Evolutionary conservation across 2,113 vertebrate genomes (phyloP).

Genomic region (Hippocampus zosterae): DNA sequence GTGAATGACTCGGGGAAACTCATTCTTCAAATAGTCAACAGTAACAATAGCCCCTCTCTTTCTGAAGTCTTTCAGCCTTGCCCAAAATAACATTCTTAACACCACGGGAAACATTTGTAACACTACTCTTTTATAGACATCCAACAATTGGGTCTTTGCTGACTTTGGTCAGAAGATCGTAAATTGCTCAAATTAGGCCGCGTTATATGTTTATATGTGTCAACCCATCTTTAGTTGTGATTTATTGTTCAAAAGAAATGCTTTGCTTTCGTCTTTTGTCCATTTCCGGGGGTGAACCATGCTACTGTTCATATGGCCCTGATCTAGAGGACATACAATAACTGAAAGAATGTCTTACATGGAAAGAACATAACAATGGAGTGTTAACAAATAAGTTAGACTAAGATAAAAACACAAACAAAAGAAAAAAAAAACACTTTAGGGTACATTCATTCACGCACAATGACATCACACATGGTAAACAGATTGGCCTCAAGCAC

Average conservation of each 20-base stretch:
- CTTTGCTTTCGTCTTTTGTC: not conserved
- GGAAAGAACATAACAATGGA: not conserved
- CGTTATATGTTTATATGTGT: not conserved
- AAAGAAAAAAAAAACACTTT: not conserved
- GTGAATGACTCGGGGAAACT: not conserved
- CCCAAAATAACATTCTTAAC: not conserved
- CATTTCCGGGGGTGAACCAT: not conserved
- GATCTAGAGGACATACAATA: not conserved
- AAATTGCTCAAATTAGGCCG: not conserved
- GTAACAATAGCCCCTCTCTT: not conserved
- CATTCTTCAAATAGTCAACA: not conserved
- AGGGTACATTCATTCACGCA: not conserved
- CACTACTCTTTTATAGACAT: not conserved
- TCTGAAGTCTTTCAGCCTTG: not conserved
- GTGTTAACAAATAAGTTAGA: not conserved
- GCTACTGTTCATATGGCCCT: not conserved
- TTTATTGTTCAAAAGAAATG: not conserved
- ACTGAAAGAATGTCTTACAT: not conserved
- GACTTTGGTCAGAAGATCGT: not conserved
- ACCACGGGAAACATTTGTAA: not conserved
- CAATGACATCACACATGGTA: not conserved
- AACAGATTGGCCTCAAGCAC: not conserved
- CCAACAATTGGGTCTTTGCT: not conserved
- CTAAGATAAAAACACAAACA: not conserved
- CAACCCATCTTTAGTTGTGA: not conserved